A percentile compares a stretch with the other conserved stretches of the same genome.
Evolutionary conservation across 2,797 vertebrate genomes (phyloP).

Genomic region (Sardinella longiceps): DNA sequence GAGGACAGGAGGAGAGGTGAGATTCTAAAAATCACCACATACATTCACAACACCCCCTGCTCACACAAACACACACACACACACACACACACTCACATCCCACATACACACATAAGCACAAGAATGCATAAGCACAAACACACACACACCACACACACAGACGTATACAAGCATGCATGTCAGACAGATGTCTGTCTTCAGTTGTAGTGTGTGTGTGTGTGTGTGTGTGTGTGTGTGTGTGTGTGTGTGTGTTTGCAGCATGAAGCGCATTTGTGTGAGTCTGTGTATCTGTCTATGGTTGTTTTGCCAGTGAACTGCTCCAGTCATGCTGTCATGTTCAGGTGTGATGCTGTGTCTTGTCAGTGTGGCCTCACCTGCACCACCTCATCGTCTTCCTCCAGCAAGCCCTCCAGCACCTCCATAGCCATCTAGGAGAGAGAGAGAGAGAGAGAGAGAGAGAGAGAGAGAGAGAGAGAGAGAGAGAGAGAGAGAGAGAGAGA

Average conservation of each 20-base stretch:
- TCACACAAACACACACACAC: background rate
- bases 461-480: background rate
- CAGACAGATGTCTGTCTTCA: too few species aligned
- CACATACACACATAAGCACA: background rate
- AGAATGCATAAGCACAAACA: too few species aligned
- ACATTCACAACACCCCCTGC: background rate
- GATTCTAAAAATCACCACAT: background rate
- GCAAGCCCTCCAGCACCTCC: conserved; percentile 78
- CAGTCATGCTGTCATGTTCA: background rate
- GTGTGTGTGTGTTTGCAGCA: background rate
- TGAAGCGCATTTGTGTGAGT: background rate
- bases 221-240: conserved; percentile 17
- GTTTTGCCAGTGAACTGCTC: background rate
- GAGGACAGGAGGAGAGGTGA: background rate
- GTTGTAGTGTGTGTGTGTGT: background rate
- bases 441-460: conserved; percentile 18
- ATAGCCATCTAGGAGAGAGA: conserved; percentile 67
- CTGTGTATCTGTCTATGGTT: background rate
- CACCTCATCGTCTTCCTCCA: conserved; percentile 84
- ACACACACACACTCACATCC: background rate
- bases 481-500: too few species aligned
- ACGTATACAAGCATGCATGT: too few species aligned
- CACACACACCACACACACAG: conserved; percentile 7
- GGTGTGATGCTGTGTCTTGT: background rate
- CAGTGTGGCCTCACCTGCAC: conserved; percentile 75